These are phyloP conservation scores for Drosophila lutescens DNA, from an alignment of 2,888 invertebrate species.

Conservation along the genomic window DNA sequence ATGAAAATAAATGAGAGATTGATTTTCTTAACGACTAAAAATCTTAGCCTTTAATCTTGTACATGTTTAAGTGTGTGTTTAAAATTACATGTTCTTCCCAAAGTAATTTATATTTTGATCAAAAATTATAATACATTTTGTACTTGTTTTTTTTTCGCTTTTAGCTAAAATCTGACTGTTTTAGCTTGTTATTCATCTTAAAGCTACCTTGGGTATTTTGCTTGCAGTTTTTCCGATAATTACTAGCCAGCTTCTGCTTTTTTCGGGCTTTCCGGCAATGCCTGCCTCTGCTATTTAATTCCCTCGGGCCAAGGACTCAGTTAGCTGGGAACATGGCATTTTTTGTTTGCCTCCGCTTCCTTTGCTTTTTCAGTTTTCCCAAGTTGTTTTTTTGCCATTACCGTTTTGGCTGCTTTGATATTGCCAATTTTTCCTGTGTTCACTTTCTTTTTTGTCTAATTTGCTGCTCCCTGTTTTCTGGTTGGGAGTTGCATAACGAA, in stretches of 20 bases:
- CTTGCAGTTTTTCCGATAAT: slow-evolving; percentile 37
- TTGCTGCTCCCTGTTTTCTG: slow-evolving; percentile 22
- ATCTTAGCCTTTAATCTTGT: too few species aligned
- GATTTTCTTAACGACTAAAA: too few species aligned
- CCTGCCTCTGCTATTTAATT: slow-evolving; percentile 47
- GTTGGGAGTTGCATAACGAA: slow-evolving; percentile 37
- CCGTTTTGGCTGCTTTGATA: slow-evolving; percentile 28
- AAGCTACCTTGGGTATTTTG: slow-evolving; percentile 7
- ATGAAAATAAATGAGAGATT: too few species aligned
- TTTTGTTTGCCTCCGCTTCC: slow-evolving; percentile 17
- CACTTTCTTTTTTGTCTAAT: slow-evolving; percentile 21
- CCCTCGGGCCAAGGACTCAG: slow-evolving; percentile 50
- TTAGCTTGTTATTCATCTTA: slow-evolving; percentile 6
- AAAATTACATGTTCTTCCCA: too few species aligned
- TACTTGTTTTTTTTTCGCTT: not conserved
- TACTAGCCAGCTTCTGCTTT: slow-evolving; percentile 24
- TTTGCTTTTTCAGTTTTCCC: slow-evolving; percentile 5
- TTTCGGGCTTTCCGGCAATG: slow-evolving; percentile 12
- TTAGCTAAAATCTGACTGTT: not conserved
- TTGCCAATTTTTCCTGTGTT: slow-evolving; percentile 26
- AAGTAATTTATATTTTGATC: too few species aligned
- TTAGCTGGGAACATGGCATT: slow-evolving; percentile 16
- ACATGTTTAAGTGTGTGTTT: too few species aligned
- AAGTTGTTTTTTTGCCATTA: slow-evolving; percentile 26
- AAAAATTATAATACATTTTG: too few species aligned